These are phyloP conservation scores for Ciconia maguari DNA, from an alignment of 2,113 vertebrate genomes.

Conservation along the genomic window DNA sequence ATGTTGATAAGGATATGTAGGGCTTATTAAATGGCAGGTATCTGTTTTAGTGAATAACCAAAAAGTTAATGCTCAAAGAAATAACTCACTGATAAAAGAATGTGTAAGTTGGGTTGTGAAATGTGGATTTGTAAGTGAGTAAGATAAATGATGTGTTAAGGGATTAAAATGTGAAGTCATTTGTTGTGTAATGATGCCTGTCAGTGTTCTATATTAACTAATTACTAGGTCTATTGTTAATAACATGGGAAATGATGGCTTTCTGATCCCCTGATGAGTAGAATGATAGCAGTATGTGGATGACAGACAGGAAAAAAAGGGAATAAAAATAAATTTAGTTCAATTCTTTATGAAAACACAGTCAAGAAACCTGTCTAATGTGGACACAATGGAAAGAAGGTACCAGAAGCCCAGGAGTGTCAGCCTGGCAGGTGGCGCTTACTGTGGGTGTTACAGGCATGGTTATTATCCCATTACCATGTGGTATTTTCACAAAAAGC, in stretches of 20 bases:
- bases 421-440: background rate
- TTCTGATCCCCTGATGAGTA: background rate
- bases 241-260: background rate
- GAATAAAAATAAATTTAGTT: background rate
- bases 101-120: background rate
- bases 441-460: background rate
- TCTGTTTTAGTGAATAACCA: background rate
- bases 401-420: background rate
- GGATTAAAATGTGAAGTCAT: conserved; percentile 6
- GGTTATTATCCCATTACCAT: background rate
- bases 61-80: conserved; percentile 4
- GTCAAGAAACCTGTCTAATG: background rate
- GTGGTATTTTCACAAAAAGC: background rate
- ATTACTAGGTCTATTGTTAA: background rate
- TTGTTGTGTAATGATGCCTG: conserved; percentile 22
- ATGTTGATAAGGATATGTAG: background rate
- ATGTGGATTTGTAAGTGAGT: background rate
- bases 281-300: background rate
- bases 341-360: background rate
- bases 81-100: background rate
- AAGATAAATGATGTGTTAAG: conserved; percentile 9
- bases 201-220: background rate
- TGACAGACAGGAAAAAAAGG: background rate
- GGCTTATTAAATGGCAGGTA: background rate
- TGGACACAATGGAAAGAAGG: background rate